A percentile compares a stretch with the other conserved stretches of the same genome.
These are phyloP conservation scores for Mesoclemmys tuberculata DNA, from an alignment of 2,113 vertebrate species.

Conservation along the genomic window DNA sequence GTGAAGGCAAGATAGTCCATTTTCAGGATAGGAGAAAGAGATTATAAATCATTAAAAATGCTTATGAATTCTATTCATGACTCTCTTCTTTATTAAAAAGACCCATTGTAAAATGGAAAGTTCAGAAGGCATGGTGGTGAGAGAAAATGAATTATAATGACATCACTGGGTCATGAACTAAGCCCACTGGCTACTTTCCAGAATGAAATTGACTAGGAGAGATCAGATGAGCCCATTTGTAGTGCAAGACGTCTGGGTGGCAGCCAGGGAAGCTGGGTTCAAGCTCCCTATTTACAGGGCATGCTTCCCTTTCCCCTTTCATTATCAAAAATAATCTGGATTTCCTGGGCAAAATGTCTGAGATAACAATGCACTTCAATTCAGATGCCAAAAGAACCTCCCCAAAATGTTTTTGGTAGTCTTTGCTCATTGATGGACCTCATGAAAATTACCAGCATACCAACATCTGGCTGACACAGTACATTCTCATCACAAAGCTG, in stretches of 20 bases:
- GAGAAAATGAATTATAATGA: slow-evolving; percentile 83
- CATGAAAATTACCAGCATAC: slow-evolving; percentile 60
- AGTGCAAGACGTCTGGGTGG: slow-evolving; percentile 76
- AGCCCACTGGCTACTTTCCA: slow-evolving; percentile 84
- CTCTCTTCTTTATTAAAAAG: slow-evolving; percentile 83
- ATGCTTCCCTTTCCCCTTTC: slow-evolving; percentile 74
- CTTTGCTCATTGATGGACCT: not conserved
- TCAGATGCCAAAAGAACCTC: slow-evolving; percentile 56
- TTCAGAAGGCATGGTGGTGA: slow-evolving; percentile 81
- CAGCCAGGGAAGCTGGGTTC: slow-evolving; percentile 80
- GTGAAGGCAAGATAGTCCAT: slow-evolving; percentile 64
- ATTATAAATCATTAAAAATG: slow-evolving; percentile 81
- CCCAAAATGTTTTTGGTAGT: slow-evolving; percentile 58
- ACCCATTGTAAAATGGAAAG: slow-evolving; percentile 84
- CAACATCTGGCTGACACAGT: slow-evolving; percentile 63
- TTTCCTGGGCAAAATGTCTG: slow-evolving; percentile 58
- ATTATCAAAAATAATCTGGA: slow-evolving; percentile 63
- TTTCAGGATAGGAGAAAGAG: slow-evolving; percentile 56
- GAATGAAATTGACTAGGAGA: slow-evolving; percentile 83
- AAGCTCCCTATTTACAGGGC: slow-evolving; percentile 80
- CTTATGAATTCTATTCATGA: slow-evolving; percentile 82
- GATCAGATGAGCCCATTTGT: slow-evolving; percentile 80
- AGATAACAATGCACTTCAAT: slow-evolving; percentile 46
- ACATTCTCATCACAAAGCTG: slow-evolving; percentile 48
- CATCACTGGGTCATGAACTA: slow-evolving; percentile 83